phyloP scores from a whole-genome alignment of 2,113 vertebrate genomes.

The Phalacrocorax brasilianus region DNA sequence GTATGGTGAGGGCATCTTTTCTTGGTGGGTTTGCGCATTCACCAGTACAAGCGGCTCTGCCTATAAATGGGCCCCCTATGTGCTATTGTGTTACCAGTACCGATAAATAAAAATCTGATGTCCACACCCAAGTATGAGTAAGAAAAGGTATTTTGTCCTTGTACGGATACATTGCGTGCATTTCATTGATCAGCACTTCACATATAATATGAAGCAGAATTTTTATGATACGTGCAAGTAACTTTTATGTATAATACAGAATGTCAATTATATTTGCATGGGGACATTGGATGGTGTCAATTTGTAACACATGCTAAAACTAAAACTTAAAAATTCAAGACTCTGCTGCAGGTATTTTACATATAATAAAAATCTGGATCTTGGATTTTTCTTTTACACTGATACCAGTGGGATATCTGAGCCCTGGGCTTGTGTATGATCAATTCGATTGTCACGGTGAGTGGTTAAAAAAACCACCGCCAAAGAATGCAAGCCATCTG shows the following conservation, averaged over 20 bases:
- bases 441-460: not conserved
- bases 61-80: fast-evolving
- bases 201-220: not conserved
- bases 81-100: not conserved
- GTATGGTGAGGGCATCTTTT: not conserved
- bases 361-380: not conserved
- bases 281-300: not conserved
- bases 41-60: not conserved
- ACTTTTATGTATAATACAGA: not conserved
- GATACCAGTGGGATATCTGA: not conserved
- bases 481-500: not conserved
- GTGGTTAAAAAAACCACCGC: not conserved
- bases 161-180: not conserved
- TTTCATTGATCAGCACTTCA: not conserved
- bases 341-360: not conserved
- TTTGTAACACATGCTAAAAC: not conserved
- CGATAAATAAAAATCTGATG: not conserved
- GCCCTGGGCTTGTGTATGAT: not conserved
- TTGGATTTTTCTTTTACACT: not conserved
- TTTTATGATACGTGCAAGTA: not conserved
- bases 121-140: not conserved
- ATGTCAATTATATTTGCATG: not conserved
- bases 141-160: not conserved
- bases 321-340: not conserved
- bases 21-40: not conserved